Evolutionary conservation across 2,113 vertebrate species (phyloP).

Genomic region (Carassius gibelio): DNA sequence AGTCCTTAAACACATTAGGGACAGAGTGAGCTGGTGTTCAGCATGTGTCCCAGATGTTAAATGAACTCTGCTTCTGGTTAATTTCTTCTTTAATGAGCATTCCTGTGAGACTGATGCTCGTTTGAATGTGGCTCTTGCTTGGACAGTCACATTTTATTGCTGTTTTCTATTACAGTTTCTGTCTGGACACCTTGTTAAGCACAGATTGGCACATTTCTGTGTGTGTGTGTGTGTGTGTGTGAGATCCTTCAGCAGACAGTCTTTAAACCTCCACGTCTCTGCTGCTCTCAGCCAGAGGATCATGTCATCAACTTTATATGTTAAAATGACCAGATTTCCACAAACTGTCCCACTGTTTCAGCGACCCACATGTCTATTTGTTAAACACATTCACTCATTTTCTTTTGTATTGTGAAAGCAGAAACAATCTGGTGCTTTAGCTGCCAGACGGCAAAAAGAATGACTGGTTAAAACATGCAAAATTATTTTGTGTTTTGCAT

Average conservation of each 20-base stretch:
- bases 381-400: constrained; percentile 17
- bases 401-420: constrained; percentile 16
- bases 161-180: constrained; percentile 46
- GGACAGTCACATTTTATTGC: constrained; percentile 51
- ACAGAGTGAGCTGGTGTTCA: not conserved
- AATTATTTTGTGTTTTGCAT: not conserved
- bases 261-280: constrained; percentile 36
- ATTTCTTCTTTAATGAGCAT: constrained; percentile 54
- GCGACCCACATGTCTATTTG: constrained; percentile 5
- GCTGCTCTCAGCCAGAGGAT: constrained; percentile 32
- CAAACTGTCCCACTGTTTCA: not conserved
- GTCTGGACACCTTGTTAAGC: constrained; percentile 65
- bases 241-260: constrained; percentile 34
- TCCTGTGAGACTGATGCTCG: constrained; percentile 38
- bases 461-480: not conserved
- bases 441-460: not conserved
- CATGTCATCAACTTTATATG: constrained; percentile 55
- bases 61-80: constrained; percentile 23
- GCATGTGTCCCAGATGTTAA: constrained; percentile 26
- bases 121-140: not conserved
- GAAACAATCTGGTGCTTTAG: constrained; percentile 2
- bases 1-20: not conserved
- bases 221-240: constrained; percentile 33
- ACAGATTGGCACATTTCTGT: constrained; percentile 25
- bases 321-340: constrained; percentile 38